Percentiles rank a stretch among this genome's conserved stretches.
These are phyloP conservation scores for Heliconius erato DNA, from an alignment of 2,888 invertebrate species.

Conservation along the genomic window DNA sequence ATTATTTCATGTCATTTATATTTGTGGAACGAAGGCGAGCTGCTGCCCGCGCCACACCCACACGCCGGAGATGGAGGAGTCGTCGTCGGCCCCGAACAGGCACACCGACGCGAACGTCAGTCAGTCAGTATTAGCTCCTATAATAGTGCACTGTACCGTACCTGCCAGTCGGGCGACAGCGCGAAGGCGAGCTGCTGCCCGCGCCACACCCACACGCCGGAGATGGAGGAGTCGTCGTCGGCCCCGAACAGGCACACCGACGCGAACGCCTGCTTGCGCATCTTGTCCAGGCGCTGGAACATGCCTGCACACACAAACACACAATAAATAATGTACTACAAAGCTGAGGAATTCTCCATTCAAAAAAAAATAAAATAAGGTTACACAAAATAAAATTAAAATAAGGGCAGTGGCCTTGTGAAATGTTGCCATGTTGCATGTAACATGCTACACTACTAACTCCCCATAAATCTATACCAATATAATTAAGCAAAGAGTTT, in stretches of 20 bases:
- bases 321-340: neutral
- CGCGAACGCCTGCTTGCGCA: conserved; percentile 98
- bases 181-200: conserved; percentile 97
- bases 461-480: too few species aligned
- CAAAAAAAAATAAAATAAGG: too few species aligned
- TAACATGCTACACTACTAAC: too few species aligned
- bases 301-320: conserved; percentile 88
- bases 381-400: too few species aligned
- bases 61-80: conserved; percentile 97
- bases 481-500: too few species aligned
- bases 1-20: too few species aligned
- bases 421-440: too few species aligned
- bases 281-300: conserved; percentile 99
- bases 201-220: conserved; percentile 99
- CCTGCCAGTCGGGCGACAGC: conserved; percentile 96
- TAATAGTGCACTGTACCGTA: conserved; percentile 55
- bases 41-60: conserved; percentile 86
- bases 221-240: conserved; percentile 96
- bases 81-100: conserved; percentile 96
- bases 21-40: too few species aligned
- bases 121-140: too few species aligned
- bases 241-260: conserved; percentile 97
- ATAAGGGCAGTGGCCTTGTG: too few species aligned
- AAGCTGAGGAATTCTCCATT: too few species aligned
- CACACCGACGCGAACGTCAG: conserved; percentile 93